Evolutionary conservation across 2,888 invertebrate species (phyloP).

Genomic region (Apamea monoglypha): DNA sequence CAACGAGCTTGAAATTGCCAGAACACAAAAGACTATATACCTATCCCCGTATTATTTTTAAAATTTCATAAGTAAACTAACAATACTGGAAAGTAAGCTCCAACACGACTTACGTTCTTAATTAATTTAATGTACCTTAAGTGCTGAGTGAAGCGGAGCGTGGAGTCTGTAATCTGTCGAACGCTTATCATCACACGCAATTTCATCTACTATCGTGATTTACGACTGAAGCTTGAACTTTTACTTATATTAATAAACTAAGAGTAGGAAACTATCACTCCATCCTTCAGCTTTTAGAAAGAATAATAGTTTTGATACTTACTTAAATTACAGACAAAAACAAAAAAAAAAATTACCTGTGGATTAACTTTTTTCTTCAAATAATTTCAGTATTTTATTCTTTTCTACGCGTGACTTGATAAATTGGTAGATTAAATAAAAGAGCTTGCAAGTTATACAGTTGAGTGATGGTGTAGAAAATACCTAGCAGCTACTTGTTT

Average conservation of each 20-base stretch:
- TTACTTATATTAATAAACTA: conserved; percentile 40
- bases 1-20: neutral
- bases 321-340: neutral
- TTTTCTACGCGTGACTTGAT: neutral
- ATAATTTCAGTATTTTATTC: neutral
- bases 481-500: neutral
- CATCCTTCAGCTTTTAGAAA: neutral
- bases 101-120: neutral
- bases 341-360: neutral
- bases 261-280: neutral
- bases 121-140: conserved; percentile 16
- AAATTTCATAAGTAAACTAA: neutral
- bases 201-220: conserved; percentile 41
- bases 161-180: conserved; percentile 34
- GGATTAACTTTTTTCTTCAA: too few relatives aligned
- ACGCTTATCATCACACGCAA: conserved; percentile 40
- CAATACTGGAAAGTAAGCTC: neutral
- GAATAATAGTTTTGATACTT: neutral
- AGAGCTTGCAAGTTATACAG: neutral
- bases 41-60: neutral
- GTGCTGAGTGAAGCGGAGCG: conserved; percentile 7
- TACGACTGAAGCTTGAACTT: conserved; percentile 21
- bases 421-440: neutral
- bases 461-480: neutral
- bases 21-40: neutral